A percentile compares a stretch with the other conserved stretches of the same genome.
phyloP scores from a whole-genome alignment of 2,797 vertebrate genomes.

The Amniataba percoides region DNA sequence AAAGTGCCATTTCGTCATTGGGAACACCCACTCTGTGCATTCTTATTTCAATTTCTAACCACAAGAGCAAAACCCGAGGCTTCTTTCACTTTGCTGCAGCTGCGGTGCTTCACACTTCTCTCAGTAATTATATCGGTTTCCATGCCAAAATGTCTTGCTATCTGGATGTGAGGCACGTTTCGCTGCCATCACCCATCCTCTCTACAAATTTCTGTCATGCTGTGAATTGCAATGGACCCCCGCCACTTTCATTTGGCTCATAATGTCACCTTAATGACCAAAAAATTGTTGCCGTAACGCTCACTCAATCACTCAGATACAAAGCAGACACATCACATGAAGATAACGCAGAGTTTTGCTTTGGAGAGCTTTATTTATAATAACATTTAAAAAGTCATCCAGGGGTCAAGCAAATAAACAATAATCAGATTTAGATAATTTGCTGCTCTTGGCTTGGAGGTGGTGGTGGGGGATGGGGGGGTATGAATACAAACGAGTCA shows the following conservation, averaged over 20 bases:
- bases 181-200: conserved; percentile 4
- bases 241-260: conserved; percentile 35
- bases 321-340: conserved; percentile 19
- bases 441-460: conserved; percentile 24
- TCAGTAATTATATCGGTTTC: conserved; percentile 54
- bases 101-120: conserved; percentile 47
- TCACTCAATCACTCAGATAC: conserved; percentile 23
- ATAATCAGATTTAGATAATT: conserved; percentile 46
- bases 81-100: conserved; percentile 43
- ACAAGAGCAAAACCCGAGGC: conserved; percentile 23
- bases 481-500: conserved; percentile 30
- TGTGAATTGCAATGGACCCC: conserved; percentile 46
- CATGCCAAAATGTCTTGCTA: conserved; percentile 27
- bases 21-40: conserved; percentile 16
- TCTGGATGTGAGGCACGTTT: conserved; percentile 50
- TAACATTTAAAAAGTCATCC: conserved; percentile 63
- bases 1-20: conserved; percentile 13
- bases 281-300: conserved; percentile 15
- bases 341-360: conserved; percentile 11
- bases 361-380: conserved; percentile 66
- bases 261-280: conserved; percentile 32
- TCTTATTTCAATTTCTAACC: conserved; percentile 30
- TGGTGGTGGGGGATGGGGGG: no score
- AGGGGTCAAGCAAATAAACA: conserved; percentile 43
- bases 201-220: conserved; percentile 36